Evolutionary conservation across 2,888 invertebrate genomes (phyloP).

Genomic region (Latrodectus elegans): DNA sequence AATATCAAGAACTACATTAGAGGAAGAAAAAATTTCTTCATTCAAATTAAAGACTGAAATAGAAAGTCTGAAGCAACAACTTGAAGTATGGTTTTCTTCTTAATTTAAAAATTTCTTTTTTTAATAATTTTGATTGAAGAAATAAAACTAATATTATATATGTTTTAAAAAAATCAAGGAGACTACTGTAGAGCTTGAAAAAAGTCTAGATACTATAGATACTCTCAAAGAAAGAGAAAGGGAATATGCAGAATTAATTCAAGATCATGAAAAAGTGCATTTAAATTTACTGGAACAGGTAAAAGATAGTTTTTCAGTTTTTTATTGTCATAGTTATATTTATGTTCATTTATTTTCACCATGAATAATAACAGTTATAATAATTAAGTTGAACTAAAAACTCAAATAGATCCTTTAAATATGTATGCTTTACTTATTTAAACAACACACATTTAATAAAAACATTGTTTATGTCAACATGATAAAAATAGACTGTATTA

Average conservation of each 20-base stretch:
- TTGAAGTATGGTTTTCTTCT: conserved; percentile 19
- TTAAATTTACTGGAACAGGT: conserved; percentile 39
- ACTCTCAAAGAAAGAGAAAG: conserved; percentile 29
- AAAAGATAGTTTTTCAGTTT: neutral
- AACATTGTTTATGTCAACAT: too few relatives aligned
- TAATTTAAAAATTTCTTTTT: neutral
- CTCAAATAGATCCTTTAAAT: neutral
- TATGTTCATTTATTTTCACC: too few relatives aligned
- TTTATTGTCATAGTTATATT: too few relatives aligned
- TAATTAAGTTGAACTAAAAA: neutral
- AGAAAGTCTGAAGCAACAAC: conserved; percentile 15
- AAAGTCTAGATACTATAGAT: conserved; percentile 18
- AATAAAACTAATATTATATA: neutral
- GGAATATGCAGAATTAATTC: conserved; percentile 28
- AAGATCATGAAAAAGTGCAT: conserved; percentile 37
- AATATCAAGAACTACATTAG: conserved; percentile 11
- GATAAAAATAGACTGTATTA: too few relatives aligned
- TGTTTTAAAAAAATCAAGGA: conserved; percentile 15
- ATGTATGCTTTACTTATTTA: too few relatives aligned
- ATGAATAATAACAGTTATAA: neutral
- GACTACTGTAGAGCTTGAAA: conserved; percentile 30
- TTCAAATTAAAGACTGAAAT: conserved; percentile 23
- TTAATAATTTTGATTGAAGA: neutral
- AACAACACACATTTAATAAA: too few relatives aligned
- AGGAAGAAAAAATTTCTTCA: conserved; percentile 27